Evolutionary conservation across 2,888 invertebrate species (phyloP).

Genomic region (Pammene aurita): DNA sequence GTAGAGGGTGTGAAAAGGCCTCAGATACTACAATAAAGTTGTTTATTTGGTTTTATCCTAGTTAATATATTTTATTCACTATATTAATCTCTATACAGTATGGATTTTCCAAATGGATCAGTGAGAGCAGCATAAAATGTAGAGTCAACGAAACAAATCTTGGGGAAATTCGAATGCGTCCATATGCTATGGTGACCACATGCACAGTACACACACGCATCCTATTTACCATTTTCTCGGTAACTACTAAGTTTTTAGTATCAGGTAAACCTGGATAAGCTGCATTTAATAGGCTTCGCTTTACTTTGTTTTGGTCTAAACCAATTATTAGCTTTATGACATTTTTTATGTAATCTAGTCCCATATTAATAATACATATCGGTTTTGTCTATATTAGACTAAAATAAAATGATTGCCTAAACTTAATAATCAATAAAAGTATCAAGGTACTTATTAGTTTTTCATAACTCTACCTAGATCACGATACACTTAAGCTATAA

Average conservation of each 20-base stretch:
- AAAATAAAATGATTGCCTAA: neutral
- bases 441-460: too few species aligned
- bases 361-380: neutral
- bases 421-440: too few species aligned
- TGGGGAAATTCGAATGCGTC: too few species aligned
- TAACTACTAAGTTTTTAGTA: neutral
- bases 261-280: neutral
- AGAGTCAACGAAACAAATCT: too few species aligned
- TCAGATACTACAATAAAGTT: neutral
- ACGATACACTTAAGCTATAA: too few species aligned
- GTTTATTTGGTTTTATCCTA: neutral
- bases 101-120: too few species aligned
- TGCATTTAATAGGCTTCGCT: slow-evolving; percentile 8
- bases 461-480: too few species aligned
- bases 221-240: neutral
- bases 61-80: too few species aligned
- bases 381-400: neutral
- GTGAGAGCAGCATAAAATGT: too few species aligned
- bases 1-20: neutral
- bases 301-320: neutral
- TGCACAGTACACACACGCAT: neutral
- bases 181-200: neutral
- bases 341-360: slow-evolving; percentile 5
- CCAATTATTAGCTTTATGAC: slow-evolving; percentile 1
- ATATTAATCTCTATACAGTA: too few species aligned